Evolutionary conservation across 1,140 invertebrate genomes (phyloP).

Genomic region (Lepidurus apus): DNA sequence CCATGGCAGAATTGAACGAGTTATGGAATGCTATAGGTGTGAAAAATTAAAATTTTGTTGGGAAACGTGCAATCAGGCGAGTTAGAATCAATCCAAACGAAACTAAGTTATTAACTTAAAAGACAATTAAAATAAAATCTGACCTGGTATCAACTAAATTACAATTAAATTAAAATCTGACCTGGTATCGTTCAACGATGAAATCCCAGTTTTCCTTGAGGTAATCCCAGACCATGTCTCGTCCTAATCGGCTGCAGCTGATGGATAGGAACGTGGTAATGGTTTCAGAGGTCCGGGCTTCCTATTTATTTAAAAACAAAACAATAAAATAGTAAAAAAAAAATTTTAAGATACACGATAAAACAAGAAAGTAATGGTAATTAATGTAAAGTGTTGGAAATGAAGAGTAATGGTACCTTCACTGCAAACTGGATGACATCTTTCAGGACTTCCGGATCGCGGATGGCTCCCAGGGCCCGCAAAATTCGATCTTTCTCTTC

Average conservation of each 20-base stretch:
- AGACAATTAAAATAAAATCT: neutral
- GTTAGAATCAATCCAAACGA: neutral
- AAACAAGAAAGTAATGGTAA: neutral
- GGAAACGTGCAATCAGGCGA: too few species aligned
- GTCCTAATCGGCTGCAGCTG: slow-evolving; percentile 65
- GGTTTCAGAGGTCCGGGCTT: slow-evolving; percentile 85
- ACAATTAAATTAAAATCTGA: neutral
- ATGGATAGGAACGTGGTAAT: slow-evolving; percentile 65
- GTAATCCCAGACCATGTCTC: slow-evolving; percentile 83
- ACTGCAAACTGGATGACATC: slow-evolving; percentile 83
- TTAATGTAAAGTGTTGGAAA: neutral
- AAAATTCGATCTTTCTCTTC: slow-evolving; percentile 90
- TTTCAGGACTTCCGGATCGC: slow-evolving; percentile 61
- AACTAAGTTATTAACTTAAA: neutral
- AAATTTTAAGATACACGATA: too few species aligned
- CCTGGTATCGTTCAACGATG: slow-evolving; percentile 25
- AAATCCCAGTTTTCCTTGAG: slow-evolving; percentile 65
- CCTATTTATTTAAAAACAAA: slow-evolving; percentile 59
- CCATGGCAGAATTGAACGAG: too few species aligned
- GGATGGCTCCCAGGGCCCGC: slow-evolving; percentile 68
- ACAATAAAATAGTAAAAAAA: neutral
- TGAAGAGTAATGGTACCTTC: slow-evolving; percentile 56
- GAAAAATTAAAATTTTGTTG: too few species aligned
- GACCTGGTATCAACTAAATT: slow-evolving; percentile 26
- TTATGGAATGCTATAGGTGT: too few species aligned